phyloP scores from a whole-genome alignment of 92 coral and sea anemone genomes.

The Zoanthus sansibaricus region DNA sequence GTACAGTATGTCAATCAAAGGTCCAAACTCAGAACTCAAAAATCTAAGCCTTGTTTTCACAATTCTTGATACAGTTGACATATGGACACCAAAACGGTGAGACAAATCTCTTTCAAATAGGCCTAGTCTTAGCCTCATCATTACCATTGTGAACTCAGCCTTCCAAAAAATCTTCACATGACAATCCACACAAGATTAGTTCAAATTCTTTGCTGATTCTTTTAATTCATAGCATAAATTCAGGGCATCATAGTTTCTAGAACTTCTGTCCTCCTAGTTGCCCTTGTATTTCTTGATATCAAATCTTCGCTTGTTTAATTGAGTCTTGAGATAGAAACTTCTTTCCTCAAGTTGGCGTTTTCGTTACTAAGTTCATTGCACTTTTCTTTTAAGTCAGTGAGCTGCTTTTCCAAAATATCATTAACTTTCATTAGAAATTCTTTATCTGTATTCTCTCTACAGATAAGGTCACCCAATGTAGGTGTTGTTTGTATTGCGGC shows the following conservation, averaged over 20 bases:
- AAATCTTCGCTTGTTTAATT: background rate
- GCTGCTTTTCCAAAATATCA: background rate
- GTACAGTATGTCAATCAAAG: too few species aligned
- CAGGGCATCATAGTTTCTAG: background rate
- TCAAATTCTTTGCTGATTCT: background rate
- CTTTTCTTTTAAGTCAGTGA: too few species aligned
- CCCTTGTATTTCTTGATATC: slow-evolving; percentile 6
- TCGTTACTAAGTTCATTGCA: too few species aligned
- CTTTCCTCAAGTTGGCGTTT: too few species aligned
- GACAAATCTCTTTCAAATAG: slow-evolving; percentile 4
- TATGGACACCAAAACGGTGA: background rate
- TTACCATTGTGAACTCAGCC: background rate
- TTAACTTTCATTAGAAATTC: background rate
- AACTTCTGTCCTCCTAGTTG: background rate
- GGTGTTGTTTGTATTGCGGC: background rate
- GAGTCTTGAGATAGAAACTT: too few species aligned
- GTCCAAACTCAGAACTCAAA: too few species aligned
- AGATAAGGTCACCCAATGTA: background rate
- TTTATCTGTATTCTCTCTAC: background rate
- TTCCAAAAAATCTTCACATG: too few species aligned
- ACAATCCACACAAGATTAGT: background rate
- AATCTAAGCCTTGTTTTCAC: too few species aligned
- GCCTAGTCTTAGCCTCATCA: background rate
- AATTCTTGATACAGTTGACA: too few species aligned
- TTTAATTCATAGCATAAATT: background rate